phyloP scores from a whole-genome alignment of 2,888 invertebrate genomes.

The Agrochola litura region DNA sequence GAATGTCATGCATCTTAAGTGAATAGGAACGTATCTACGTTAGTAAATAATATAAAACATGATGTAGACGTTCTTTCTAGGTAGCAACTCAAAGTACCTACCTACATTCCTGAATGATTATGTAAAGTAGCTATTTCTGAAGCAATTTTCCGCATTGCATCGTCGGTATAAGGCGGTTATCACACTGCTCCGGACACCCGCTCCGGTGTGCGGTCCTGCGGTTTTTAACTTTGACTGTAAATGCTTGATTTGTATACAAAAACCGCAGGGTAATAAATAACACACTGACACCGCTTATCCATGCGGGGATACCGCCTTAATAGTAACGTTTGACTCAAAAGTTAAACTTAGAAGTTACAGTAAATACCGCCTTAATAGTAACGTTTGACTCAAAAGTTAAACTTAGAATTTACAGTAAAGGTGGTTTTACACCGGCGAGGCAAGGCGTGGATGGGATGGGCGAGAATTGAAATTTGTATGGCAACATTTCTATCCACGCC shows the following conservation, averaged over 20 bases:
- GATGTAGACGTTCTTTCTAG: background rate
- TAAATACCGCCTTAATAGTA: background rate
- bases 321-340: background rate
- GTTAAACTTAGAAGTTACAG: background rate
- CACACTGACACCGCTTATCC: too few species aligned
- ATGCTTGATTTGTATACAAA: background rate
- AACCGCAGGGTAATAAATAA: background rate
- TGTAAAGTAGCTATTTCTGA: conserved; percentile 13
- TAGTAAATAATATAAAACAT: background rate
- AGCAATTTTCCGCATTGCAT: conserved; percentile 20
- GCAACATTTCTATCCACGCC: too few species aligned
- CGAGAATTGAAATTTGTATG: too few species aligned
- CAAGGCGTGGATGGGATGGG: too few species aligned
- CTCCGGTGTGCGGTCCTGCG: background rate
- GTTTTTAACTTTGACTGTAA: background rate
- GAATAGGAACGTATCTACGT: background rate
- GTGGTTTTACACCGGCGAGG: too few species aligned
- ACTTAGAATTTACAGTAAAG: too few species aligned
- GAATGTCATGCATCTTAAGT: background rate
- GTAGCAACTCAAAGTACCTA: background rate
- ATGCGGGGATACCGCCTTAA: too few species aligned
- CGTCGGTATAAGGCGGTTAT: background rate
- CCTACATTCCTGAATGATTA: conserved; percentile 3
- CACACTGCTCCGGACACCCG: background rate
- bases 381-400: background rate